Evolutionary conservation across 2,888 invertebrate species (phyloP), one percentile per base, ranked within the genome.

Genomic region (Drosophila merina): DNA sequence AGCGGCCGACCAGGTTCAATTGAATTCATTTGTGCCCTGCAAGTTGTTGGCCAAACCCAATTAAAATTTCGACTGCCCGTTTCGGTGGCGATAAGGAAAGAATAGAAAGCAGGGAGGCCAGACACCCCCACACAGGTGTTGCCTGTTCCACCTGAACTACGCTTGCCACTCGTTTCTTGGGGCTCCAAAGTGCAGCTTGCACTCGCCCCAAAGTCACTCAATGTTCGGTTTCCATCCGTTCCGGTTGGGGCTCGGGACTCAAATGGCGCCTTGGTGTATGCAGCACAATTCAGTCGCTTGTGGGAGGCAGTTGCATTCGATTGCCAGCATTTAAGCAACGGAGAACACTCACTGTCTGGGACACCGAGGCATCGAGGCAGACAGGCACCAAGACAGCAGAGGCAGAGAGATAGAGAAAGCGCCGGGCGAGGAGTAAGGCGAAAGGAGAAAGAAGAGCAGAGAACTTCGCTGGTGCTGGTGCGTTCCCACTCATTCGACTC

Each of bases 291-390:
- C 50, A 79, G 80, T 81, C 86, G 80, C 80, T 83, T 67, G 58
- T 47, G 75, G 83, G 72, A 69, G 73, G 77, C 77, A 86, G 80
- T 85, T 80, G 79, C 79, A 80, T 83, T 69, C 69, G 72, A 74
- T 73, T 73, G 77, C 68, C 73, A 72, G 76, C 72, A 70, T 55
- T 62, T 72, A 38, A 50, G 50, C 50, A 52, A 42, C 59, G 60
- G 60, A 62, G 60, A 48, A 31, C 20, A 9, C 6, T 20, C 20
- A 14, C 40, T 42, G 40, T 14, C 4, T 42, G 40, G 40, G 12
- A 36, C 36, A n/a, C 36, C 36, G 36, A 36, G 30, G 49, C 40
- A 48, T 20, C 20, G 20, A 20, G 20, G 20, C 20, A 20, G 42
- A 51, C 54, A n/a, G n/a, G 47, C 26, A 55, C 31, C 54, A 12